phyloP scores from a whole-genome alignment of 2,797 vertebrate genomes.

The Morelia viridis region DNA sequence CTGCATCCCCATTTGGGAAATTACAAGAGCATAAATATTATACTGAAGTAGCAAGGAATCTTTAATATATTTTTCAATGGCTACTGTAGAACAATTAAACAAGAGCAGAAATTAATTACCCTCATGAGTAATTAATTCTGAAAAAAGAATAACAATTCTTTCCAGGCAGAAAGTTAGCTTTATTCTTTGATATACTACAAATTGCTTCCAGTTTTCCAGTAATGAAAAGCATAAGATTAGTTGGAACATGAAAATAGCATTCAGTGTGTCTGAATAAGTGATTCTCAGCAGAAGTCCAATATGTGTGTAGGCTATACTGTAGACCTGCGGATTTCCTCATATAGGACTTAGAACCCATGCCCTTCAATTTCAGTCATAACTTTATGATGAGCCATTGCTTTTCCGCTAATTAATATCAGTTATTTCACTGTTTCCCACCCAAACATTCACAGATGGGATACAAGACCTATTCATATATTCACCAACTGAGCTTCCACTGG shows the following conservation, averaged over 20 bases:
- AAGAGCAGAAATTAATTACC: constrained; percentile 28
- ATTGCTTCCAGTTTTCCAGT: background rate
- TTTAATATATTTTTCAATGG: constrained; percentile 30
- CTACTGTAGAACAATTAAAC: background rate
- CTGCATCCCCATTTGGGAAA: constrained; percentile 53
- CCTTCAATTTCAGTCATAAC: background rate
- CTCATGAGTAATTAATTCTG: background rate
- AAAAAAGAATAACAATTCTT: constrained; percentile 20
- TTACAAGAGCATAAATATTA: constrained; percentile 44
- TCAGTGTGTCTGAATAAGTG: background rate
- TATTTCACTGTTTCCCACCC: no score
- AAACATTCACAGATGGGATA: background rate
- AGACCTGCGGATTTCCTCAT: background rate
- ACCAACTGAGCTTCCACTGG: background rate
- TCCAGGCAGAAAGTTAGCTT: constrained; percentile 1
- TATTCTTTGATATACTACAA: background rate
- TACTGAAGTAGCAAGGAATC: constrained; percentile 32
- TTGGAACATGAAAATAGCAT: background rate
- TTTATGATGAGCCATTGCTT: background rate
- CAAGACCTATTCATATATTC: background rate
- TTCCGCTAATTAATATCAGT: background rate
- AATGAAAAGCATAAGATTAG: background rate
- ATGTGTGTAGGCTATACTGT: background rate
- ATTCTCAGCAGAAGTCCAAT: background rate
- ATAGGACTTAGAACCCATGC: background rate